Evolutionary conservation across 2,113 vertebrate species (phyloP).

Genomic region (Heteronetta atricapilla): DNA sequence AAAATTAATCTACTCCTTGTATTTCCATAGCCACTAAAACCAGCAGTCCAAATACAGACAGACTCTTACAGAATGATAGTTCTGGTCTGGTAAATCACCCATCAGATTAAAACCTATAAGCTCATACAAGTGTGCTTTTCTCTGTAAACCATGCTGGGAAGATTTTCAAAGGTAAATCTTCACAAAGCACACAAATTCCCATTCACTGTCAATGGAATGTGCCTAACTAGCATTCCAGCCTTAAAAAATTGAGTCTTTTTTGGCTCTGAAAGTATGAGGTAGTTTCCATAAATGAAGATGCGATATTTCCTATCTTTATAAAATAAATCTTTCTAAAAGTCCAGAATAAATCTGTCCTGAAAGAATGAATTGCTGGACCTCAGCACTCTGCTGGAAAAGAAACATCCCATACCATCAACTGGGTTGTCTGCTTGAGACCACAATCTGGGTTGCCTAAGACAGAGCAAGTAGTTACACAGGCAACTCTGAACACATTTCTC

Average conservation of each 20-base stretch:
- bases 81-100: background rate
- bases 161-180: background rate
- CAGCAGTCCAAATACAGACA: background rate
- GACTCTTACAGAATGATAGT: background rate
- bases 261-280: background rate
- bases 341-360: background rate
- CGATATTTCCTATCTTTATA: background rate
- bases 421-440: background rate
- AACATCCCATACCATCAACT: background rate
- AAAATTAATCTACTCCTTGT: background rate
- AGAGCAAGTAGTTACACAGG: background rate
- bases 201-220: background rate
- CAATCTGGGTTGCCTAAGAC: background rate
- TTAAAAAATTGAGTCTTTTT: background rate
- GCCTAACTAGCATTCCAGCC: background rate
- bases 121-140: rapidly evolving
- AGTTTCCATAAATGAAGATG: background rate
- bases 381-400: background rate
- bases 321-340: background rate
- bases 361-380: background rate
- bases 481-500: background rate
- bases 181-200: background rate
- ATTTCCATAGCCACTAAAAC: background rate
- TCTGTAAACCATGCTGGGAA: background rate
- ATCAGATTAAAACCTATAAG: background rate